A percentile compares a stretch with the other conserved stretches of the same genome.
Conservation (phyloP, 1,140 invertebrate genomes). For the Stenopsyche tienmushanensis region DNA sequence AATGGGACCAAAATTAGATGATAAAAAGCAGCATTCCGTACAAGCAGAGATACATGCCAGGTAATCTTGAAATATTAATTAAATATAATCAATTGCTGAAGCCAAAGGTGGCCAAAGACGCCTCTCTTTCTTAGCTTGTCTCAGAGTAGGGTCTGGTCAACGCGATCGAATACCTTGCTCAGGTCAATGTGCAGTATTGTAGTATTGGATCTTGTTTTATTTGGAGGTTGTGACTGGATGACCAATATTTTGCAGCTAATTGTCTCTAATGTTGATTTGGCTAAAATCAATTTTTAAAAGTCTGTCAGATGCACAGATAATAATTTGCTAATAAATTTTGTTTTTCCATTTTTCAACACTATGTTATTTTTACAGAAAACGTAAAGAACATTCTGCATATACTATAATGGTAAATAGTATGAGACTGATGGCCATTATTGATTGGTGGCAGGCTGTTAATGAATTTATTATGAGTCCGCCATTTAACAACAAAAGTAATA, state of each 20-base stretch:
- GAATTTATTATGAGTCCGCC: slow-evolving; percentile 71
- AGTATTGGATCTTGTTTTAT: no score
- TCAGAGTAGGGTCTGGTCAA: no score
- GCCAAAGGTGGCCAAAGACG: no score
- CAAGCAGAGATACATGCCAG: slow-evolving; percentile 84
- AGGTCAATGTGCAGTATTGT: no score
- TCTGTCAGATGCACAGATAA: background rate
- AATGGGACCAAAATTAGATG: slow-evolving; percentile 51
- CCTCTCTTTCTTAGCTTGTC: no score
- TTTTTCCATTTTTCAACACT: background rate
- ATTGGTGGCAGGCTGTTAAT: slow-evolving; percentile 87
- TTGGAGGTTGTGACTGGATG: no score
- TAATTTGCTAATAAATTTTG: background rate
- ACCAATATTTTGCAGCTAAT: no score
- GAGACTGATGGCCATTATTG: slow-evolving; percentile 89
- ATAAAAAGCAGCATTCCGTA: slow-evolving; percentile 61
- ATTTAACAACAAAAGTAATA: slow-evolving; percentile 6
- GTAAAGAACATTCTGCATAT: slow-evolving; percentile 72
- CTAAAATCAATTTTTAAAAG: no score
- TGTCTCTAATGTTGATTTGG: no score
- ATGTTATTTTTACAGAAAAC: slow-evolving; percentile 54
- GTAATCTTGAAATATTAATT: slow-evolving; percentile 40
- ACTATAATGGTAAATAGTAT: slow-evolving; percentile 94
- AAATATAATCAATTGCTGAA: background rate
- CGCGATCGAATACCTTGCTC: no score